phyloP scores from a whole-genome alignment of 2,797 vertebrate genomes.

The Pristis pectinata region DNA sequence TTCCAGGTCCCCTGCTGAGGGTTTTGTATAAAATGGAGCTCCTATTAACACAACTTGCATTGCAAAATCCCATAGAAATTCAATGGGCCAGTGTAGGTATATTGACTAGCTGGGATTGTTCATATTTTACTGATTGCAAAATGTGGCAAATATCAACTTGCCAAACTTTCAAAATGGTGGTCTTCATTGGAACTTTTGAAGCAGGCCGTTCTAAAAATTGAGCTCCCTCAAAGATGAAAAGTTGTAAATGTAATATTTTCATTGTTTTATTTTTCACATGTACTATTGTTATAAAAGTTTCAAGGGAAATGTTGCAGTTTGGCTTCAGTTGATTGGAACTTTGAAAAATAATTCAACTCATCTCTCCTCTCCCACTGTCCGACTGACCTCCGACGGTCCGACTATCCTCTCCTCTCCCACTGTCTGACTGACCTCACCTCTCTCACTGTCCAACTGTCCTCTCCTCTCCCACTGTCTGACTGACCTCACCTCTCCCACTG shows the following conservation, averaged over 20 bases:
- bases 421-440: no score
- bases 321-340: neutral
- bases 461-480: no score
- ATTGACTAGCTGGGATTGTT: neutral
- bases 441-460: no score
- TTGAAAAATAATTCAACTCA: neutral
- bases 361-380: no score
- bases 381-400: no score
- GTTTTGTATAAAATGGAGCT: neutral
- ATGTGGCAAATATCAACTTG: neutral
- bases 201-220: neutral
- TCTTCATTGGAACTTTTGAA: neutral
- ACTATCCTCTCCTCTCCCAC: no score
- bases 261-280: neutral
- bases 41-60: neutral
- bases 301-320: neutral
- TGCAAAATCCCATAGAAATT: neutral
- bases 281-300: neutral
- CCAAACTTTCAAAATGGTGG: neutral
- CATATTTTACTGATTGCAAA: neutral
- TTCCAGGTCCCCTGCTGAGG: neutral
- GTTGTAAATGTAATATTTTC: neutral
- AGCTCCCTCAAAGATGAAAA: neutral
- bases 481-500: no score
- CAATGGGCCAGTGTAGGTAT: neutral